These are phyloP conservation scores for mouse (Mus musculus) DNA, from an alignment of 2,113 vertebrate genomes.

Conservation along the genomic window DNA sequence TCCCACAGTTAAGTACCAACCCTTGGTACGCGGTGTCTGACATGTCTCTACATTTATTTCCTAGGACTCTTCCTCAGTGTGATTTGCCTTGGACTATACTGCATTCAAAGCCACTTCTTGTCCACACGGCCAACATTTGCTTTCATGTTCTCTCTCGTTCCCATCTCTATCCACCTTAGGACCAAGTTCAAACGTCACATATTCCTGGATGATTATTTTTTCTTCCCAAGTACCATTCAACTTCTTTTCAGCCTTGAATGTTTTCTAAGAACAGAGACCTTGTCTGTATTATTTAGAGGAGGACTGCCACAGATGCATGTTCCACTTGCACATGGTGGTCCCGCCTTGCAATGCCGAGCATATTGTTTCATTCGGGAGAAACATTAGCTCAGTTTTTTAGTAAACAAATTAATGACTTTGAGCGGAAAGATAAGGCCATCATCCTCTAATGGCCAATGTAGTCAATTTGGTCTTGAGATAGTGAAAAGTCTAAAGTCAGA, in stretches of 20 bases:
- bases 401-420: not conserved
- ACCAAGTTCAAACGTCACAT: not conserved
- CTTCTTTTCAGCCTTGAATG: not conserved
- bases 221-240: not conserved
- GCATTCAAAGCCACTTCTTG: not conserved
- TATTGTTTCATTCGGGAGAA: not conserved
- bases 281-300: not conserved
- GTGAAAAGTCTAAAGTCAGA: not conserved
- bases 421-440: not conserved
- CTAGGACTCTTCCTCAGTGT: not conserved
- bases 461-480: slow-evolving; percentile 16
- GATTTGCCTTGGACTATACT: not conserved
- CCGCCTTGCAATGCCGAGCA: not conserved
- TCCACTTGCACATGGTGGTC: not conserved
- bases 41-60: not conserved
- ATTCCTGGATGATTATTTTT: not conserved
- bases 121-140: not conserved
- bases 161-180: not conserved
- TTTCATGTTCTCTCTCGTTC: not conserved
- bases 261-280: not conserved
- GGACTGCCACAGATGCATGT: not conserved
- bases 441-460: not conserved
- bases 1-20: not conserved
- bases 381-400: not conserved
- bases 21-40: not conserved